Base-by-base conservation (phyloP, 1,140 invertebrate genomes). In the Eumeta japonica region DNA sequence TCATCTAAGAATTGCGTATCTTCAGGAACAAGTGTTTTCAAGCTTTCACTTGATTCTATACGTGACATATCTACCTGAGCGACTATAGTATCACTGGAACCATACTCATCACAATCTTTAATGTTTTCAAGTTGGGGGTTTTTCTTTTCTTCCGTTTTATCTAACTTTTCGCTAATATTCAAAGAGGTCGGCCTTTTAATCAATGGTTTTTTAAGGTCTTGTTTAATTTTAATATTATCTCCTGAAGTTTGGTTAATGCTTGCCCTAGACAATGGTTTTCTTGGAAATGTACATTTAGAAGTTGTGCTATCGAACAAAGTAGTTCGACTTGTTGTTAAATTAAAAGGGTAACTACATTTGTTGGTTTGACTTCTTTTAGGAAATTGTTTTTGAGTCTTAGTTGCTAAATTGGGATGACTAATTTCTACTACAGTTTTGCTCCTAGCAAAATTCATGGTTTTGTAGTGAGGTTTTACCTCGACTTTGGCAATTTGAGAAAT, bases 391-490 rank as follows among this genome's bases (percentile, higher is more conserved):
- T 50, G 49, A 19, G 52, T 39, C 50, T 58, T 65, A n/a, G 53
- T 39, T 12, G 38, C 43, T 10, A 53, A 35, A 20, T 32, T 52
- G 1, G 64, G 51, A 15, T 61, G 48, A n/a, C 20, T 68, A 24
- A 81, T 78, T 62, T 79, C 78, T 3, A 77, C 72, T n/a, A 79
- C 75, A 29, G 80, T 81, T 50, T 78, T 80, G 50, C 79, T 81
- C 53, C 79, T 60, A 12, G 67, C 44, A 37, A 81, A 41, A 9
- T n/a, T n/a, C n/a, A n/a, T n/a, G 51, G 38, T 43, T 50, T 48
- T 33, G 59, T 57, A 17, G 57, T n/a, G 55, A 28, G 63, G 55
- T 50, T 62, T 59, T 1, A 53, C 36, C 58, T 68, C 63, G 4
- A 50, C 32, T 57, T 66, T 64, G 15, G 43, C 36, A 35, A 53